Evolutionary conservation across 2,888 invertebrate genomes (phyloP), one percentile per base, ranked within the genome.

Genomic region (Suillia variegata): DNA sequence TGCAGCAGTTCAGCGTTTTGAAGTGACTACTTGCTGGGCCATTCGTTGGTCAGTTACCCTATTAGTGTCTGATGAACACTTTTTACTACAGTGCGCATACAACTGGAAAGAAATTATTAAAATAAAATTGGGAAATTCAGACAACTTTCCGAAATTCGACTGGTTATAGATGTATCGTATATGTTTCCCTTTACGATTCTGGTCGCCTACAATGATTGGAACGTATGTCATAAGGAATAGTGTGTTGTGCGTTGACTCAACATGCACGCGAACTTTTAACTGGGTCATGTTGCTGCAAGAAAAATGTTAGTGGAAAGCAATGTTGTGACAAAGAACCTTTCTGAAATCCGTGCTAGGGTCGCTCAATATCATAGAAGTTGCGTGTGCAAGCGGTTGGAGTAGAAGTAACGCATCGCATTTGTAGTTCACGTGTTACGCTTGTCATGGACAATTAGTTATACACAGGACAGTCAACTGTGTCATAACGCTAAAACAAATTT

Each of bases 171-270:
- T 50, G 68, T 68, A 75, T 75, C 76, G 76, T 73, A 69, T 75
- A 69, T 59, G 70, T 65, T 73, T 72, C 73, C 73, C 74, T 73
- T 73, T 66, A 74, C 73, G 73, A 73, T 69, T 57, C 58, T 57
- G 50, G 56, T 61, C 54, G 45, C 18, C 21, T 50, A 24, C 24
- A 38, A 38, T 38, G 38, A 10, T n/a, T n/a, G n/a, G n/a, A n/a
- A n/a, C n/a, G n/a, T n/a, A n/a, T n/a, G n/a, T n/a, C n/a, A n/a
- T n/a, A n/a, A n/a, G n/a, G n/a, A 38, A n/a, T 38, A 38, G 10
- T 38, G 38, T n/a, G n/a, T n/a, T 10, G n/a, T n/a, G 15, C n/a
- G 15, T 10, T 10, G 15, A 8, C 6, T 18, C 34, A n/a, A 51
- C 15, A 24, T 51, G 50, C 17, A n/a, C 6, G 13, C 4, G 50